A percentile compares a stretch with the other conserved stretches of the same genome.
Evolutionary conservation across 92 coral and sea anemone genomes (phyloP).

Genomic region (Epizoanthus scotinus): DNA sequence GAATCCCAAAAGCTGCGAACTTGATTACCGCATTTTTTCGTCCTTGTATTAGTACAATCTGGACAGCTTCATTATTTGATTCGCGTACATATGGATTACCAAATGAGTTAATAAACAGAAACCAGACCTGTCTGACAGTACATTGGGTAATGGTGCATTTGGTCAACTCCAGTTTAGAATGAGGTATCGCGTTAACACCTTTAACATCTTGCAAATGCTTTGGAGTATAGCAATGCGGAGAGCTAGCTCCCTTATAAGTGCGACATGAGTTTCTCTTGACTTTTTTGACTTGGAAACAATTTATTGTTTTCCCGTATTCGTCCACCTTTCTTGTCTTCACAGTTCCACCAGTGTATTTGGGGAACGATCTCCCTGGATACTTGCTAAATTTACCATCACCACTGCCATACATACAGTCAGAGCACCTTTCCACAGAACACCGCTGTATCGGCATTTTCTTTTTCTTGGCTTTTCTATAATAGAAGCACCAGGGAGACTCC

Average conservation of each 20-base stretch:
- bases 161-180: slow-evolving; percentile 58
- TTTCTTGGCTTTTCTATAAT: slow-evolving; percentile 44
- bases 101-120: slow-evolving; percentile 70
- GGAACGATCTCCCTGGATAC: slow-evolving; percentile 62
- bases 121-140: slow-evolving; percentile 95
- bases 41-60: slow-evolving; percentile 72
- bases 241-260: slow-evolving; percentile 39
- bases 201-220: slow-evolving; percentile 51
- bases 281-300: slow-evolving; percentile 56
- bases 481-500: slow-evolving; percentile 75
- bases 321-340: slow-evolving; percentile 48
- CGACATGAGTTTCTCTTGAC: slow-evolving; percentile 61
- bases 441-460: slow-evolving; percentile 31
- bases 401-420: slow-evolving; percentile 89
- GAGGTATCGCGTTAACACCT: slow-evolving; percentile 37
- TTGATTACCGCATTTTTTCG: slow-evolving; percentile 47
- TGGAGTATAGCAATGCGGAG: slow-evolving; percentile 65
- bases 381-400: slow-evolving; percentile 69
- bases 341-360: slow-evolving; percentile 71
- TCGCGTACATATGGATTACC: slow-evolving; percentile 66
- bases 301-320: slow-evolving; percentile 42
- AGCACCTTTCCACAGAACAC: slow-evolving; percentile 78
- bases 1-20: slow-evolving; percentile 94
- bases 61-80: slow-evolving; percentile 64
- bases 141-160: slow-evolving; percentile 85